phyloP scores from a whole-genome alignment of 2,113 vertebrate genomes.

The Megaceryle torquata region DNA sequence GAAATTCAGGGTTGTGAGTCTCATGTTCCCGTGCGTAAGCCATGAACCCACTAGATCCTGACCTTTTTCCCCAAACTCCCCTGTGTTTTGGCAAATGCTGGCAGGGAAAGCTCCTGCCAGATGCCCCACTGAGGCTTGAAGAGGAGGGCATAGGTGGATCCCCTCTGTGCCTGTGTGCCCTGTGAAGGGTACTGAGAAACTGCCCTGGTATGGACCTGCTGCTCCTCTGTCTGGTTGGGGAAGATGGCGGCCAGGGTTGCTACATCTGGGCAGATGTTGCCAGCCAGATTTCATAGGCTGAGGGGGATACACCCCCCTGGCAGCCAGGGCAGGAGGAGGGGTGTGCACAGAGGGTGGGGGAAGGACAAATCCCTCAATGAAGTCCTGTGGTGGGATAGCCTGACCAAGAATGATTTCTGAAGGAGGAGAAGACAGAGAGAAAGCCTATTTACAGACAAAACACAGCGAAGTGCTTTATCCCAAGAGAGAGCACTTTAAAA shows the following conservation, averaged over 20 bases:
- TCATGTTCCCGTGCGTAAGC: rapidly evolving
- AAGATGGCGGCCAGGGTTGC: neutral
- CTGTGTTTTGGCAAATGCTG: rapidly evolving
- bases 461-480: neutral
- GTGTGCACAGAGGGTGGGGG: rapidly evolving
- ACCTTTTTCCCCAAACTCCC: neutral
- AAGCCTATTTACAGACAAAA: neutral
- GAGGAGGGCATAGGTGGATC: neutral
- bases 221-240: neutral
- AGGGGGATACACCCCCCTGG: conserved; percentile 53
- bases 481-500: neutral
- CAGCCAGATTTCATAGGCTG: conserved; percentile 75
- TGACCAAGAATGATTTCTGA: neutral
- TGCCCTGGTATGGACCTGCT: rapidly evolving
- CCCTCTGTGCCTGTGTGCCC: rapidly evolving
- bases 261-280: conserved; percentile 76
- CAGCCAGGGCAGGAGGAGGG: neutral
- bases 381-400: neutral
- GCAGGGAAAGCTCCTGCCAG: neutral
- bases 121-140: neutral
- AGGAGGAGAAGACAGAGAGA: neutral
- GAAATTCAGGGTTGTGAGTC: neutral
- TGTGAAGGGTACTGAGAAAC: neutral
- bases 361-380: neutral
- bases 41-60: neutral